Base-by-base conservation (phyloP, 1,140 invertebrate genomes). In the Drosophila mayri region DNA sequence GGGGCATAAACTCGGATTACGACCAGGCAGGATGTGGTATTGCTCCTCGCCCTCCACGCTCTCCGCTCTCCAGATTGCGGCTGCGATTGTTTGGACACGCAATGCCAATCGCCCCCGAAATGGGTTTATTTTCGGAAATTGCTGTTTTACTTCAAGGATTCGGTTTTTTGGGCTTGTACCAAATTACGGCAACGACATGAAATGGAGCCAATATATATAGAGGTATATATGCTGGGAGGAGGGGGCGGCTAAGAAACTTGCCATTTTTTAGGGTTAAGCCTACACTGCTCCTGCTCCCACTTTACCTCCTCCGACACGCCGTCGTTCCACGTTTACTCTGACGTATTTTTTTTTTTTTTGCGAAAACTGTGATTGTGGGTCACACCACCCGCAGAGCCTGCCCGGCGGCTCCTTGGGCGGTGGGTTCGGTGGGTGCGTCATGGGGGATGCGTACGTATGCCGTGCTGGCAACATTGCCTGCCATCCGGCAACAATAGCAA, bases 41-140 rank as follows among this genome's bases (percentile, higher is more conserved):
- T 50, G 37, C 43, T 38, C 16, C 54, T 28, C 4, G 2, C 6
- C 16, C 8, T n/a, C 5, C 58, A 30, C 7, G 28, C 28, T 30
- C 28, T 30, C 18, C 6, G 2, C 35, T 37, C 14, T 41, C 20
- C 38, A 14, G 44, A 16, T 47, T 60, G 82, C 61, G 74, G 55
- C 76, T 78, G 79, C 83, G 67, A 73, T 73, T 72, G 70, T 60
- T 60, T 73, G 68, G 55, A 73, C 70, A 87, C 83, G 83, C 83
- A 87, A 87, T 71, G 77, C 44, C 65, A 90, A 81, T 78, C 67
- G 55, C 67, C 77, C 68, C 54, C 50, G 2, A 22, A 76, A 83
- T 83, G 50, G 52, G 76, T 87, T 87, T 88, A 88, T 90, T 88
- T 88, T 90, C 62, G 80, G 80, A 88, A 74, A 83, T 88, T 71